A percentile compares a stretch with the other conserved stretches of the same genome.
phyloP scores from a whole-genome alignment of 2,888 invertebrate species.

The Tuta absoluta region DNA sequence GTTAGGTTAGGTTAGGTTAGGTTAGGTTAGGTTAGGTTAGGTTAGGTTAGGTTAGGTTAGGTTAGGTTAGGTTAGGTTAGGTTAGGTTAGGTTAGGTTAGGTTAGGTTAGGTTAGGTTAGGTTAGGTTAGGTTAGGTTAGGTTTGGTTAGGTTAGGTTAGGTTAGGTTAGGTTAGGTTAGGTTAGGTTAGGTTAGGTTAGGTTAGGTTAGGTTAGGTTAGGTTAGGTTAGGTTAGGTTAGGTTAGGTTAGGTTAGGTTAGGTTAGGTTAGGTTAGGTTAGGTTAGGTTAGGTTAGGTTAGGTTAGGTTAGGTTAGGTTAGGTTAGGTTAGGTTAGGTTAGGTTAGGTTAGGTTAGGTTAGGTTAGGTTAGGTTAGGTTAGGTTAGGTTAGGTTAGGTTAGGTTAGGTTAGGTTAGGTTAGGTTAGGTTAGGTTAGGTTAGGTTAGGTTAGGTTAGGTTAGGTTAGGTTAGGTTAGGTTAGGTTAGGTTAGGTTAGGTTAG shows the following conservation, averaged over 20 bases:
- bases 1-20: constrained; percentile 36
- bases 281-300: constrained; percentile 30
- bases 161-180: constrained; percentile 31
- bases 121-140: constrained; percentile 32
- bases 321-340: constrained; percentile 31
- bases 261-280: constrained; percentile 32
- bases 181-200: constrained; percentile 29
- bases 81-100: constrained; percentile 28
- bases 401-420: constrained; percentile 32
- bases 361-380: constrained; percentile 30
- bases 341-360: constrained; percentile 32
- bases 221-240: constrained; percentile 33
- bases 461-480: constrained; percentile 37
- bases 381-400: constrained; percentile 27
- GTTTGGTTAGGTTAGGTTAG: constrained; percentile 30
- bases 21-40: constrained; percentile 34
- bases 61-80: constrained; percentile 26
- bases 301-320: constrained; percentile 30
- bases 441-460: constrained; percentile 31
- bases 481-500: constrained; percentile 43
- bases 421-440: constrained; percentile 31
- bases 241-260: constrained; percentile 31
- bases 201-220: constrained; percentile 32
- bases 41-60: constrained; percentile 25
- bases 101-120: constrained; percentile 36